Evolutionary conservation across 2,113 vertebrate species (phyloP).

Genomic region (Nycticebus coucang): DNA sequence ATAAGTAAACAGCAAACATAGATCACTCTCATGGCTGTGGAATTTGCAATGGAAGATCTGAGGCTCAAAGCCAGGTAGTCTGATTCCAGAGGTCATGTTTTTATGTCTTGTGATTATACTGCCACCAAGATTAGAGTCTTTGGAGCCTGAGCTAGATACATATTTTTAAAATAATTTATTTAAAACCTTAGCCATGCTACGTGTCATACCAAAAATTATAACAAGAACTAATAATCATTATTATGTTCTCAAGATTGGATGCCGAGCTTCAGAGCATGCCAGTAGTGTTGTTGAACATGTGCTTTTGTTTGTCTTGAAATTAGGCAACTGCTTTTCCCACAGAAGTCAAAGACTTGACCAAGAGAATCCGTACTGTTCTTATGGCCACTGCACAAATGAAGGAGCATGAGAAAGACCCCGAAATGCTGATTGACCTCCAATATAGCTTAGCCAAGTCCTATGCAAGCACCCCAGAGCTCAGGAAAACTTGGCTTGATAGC

Average conservation of each 20-base stretch:
- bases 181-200: background rate
- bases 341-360: slow-evolving; percentile 97
- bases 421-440: slow-evolving; percentile 97
- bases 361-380: slow-evolving; percentile 96
- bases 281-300: slow-evolving; percentile 38
- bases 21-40: background rate
- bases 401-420: slow-evolving; percentile 96
- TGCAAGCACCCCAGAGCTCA: slow-evolving; percentile 96
- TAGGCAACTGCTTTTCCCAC: slow-evolving; percentile 95
- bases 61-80: background rate
- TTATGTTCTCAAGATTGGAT: background rate
- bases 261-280: background rate
- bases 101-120: background rate
- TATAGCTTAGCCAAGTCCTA: slow-evolving; percentile 98
- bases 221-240: background rate
- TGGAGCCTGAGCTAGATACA: background rate
- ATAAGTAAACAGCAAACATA: background rate
- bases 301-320: slow-evolving; percentile 67
- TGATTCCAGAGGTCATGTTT: background rate
- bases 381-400: slow-evolving; percentile 99
- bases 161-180: slow-evolving; percentile 38
- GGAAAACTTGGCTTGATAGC: slow-evolving; percentile 97
- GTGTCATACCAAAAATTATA: background rate
- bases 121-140: background rate
- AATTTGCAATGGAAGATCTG: background rate